Conservation (phyloP, 2,888 invertebrate genomes). For the Phyllotreta cruciferae region DNA sequence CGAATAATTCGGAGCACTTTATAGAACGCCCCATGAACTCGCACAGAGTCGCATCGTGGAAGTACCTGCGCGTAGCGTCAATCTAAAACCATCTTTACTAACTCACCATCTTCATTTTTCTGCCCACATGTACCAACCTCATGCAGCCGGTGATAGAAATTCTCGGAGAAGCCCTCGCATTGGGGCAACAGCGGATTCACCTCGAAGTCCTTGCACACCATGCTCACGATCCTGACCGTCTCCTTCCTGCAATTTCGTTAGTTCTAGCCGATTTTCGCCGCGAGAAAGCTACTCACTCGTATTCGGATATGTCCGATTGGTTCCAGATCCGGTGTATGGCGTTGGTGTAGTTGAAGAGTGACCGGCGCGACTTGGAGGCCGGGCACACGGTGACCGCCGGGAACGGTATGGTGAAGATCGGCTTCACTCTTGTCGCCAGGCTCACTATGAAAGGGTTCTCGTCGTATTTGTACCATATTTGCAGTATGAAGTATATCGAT, state of each 20-base stretch:
- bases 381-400: constrained; percentile 57
- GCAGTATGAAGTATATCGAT: constrained; percentile 29
- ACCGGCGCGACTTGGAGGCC: constrained; percentile 56
- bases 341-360: constrained; percentile 69
- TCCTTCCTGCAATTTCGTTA: neutral
- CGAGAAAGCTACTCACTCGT: constrained; percentile 64
- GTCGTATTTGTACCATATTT: constrained; percentile 73
- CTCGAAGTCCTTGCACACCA: too few relatives aligned
- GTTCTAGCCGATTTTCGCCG: neutral
- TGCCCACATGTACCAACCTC: neutral
- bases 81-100: constrained; percentile 8
- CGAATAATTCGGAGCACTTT: constrained; percentile 7
- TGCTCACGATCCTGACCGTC: too few relatives aligned
- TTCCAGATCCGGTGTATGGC: constrained; percentile 57
- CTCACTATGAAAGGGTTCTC: constrained; percentile 77
- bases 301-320: constrained; percentile 58
- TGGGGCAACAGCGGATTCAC: too few relatives aligned
- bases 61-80: neutral
- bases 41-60: neutral
- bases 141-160: too few relatives aligned
- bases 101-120: neutral
- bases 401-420: constrained; percentile 66
- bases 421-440: constrained; percentile 74
- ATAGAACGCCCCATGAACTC: constrained; percentile 1
- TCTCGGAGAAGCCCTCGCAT: too few relatives aligned